phyloP scores from a whole-genome alignment of 1,140 invertebrate genomes.

The Holotrichia oblita region DNA sequence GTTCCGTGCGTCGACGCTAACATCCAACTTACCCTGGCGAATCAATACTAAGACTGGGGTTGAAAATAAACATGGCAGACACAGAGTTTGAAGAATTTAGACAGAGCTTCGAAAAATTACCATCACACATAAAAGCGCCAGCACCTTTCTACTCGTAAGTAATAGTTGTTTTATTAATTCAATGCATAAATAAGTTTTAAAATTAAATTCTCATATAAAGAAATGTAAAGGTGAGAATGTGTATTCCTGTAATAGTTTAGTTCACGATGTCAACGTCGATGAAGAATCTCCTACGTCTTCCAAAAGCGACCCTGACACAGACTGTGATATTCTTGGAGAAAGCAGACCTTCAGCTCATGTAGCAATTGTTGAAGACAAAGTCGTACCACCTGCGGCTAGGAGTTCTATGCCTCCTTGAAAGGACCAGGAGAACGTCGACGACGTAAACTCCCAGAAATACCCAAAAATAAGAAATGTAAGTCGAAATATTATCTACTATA shows the following conservation, averaged over 20 bases:
- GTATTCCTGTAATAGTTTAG: constrained; percentile 65
- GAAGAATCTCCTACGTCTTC: constrained; percentile 80
- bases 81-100: constrained; percentile 92
- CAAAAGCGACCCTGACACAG: constrained; percentile 69
- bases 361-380: constrained; percentile 44
- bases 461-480: constrained; percentile 86
- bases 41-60: constrained; percentile 55
- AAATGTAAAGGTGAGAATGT: background rate
- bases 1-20: constrained; percentile 45
- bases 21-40: constrained; percentile 19
- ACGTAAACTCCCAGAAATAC: constrained; percentile 86
- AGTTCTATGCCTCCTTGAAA: constrained; percentile 52
- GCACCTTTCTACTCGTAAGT: constrained; percentile 78
- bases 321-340: constrained; percentile 59
- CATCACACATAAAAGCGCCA: constrained; percentile 78
- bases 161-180: constrained; percentile 26
- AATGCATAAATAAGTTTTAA: constrained; percentile 16
- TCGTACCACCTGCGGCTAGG: constrained; percentile 50
- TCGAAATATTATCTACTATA: constrained; percentile 41
- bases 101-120: constrained; percentile 82
- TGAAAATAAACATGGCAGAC: constrained; percentile 79
- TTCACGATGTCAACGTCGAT: constrained; percentile 79
- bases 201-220: background rate
- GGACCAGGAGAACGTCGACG: constrained; percentile 70
- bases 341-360: constrained; percentile 44